Evolutionary conservation across 2,113 vertebrate genomes (phyloP).

Genomic region (Salvelinus alpinus): DNA sequence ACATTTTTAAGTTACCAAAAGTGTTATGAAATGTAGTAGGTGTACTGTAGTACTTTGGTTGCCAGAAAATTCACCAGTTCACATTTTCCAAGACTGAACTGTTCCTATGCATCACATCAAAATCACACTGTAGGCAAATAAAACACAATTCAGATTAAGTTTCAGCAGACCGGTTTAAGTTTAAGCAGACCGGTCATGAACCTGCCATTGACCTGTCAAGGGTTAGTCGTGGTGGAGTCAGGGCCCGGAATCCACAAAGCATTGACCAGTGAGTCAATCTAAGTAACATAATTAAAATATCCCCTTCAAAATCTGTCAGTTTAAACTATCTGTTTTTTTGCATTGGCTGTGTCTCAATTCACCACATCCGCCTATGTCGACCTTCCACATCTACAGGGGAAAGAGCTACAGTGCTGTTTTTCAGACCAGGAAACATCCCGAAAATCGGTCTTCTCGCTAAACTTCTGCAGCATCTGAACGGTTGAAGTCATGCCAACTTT

Average conservation of each 20-base stretch:
- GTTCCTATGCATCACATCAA: neutral
- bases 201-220: neutral
- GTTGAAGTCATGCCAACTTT: too few species aligned
- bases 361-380: too few species aligned
- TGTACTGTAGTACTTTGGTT: neutral
- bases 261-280: neutral
- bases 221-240: neutral
- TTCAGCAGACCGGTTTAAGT: neutral
- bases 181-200: neutral
- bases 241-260: too few species aligned
- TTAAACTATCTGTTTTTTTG: neutral
- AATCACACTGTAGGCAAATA: neutral
- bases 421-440: too few species aligned
- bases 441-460: too few species aligned
- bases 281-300: neutral
- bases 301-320: neutral
- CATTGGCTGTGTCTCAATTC: too few species aligned
- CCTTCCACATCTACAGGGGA: too few species aligned
- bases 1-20: too few species aligned
- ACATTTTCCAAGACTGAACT: neutral
- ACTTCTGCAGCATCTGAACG: too few species aligned
- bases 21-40: too few species aligned
- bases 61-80: neutral
- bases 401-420: too few species aligned
- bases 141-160: neutral